Evolutionary conservation across 2,113 vertebrate genomes (phyloP).

Genomic region (Mormoops blainvillei): DNA sequence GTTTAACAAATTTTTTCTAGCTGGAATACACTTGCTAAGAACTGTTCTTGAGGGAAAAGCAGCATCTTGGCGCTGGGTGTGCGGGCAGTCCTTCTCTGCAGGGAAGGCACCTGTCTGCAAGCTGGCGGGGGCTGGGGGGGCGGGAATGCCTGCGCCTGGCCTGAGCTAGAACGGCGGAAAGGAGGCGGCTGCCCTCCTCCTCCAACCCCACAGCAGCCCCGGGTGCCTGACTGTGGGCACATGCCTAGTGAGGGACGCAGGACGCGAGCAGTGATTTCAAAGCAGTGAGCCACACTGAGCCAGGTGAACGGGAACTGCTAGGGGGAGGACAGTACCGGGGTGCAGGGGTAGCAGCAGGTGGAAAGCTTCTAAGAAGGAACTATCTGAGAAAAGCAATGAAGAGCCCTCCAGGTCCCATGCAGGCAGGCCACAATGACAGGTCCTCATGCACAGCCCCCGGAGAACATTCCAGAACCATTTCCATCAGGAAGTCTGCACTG

Average conservation of each 20-base stretch:
- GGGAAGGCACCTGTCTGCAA: background rate
- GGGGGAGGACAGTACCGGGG: background rate
- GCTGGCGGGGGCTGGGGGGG: no score
- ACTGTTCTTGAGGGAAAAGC: background rate
- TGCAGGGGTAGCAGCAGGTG: background rate
- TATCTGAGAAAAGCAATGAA: background rate
- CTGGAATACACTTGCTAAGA: background rate
- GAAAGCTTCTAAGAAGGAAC: background rate
- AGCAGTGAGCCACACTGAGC: background rate
- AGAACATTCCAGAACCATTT: no score
- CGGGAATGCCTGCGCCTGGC: no score
- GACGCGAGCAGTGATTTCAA: accelerated
- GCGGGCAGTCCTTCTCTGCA: accelerated
- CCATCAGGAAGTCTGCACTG: accelerated
- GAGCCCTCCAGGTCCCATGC: background rate
- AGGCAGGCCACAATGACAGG: accelerated
- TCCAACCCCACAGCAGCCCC: background rate
- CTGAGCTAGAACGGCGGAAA: accelerated
- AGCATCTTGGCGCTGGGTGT: accelerated
- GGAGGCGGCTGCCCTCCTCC: no score
- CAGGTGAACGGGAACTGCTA: background rate
- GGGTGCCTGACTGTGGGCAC: background rate
- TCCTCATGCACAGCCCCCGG: background rate
- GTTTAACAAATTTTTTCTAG: background rate
- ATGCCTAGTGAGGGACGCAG: background rate